Base-by-base conservation (phyloP, 2,797 vertebrate species). In the Crocidura indochinensis region DNA sequence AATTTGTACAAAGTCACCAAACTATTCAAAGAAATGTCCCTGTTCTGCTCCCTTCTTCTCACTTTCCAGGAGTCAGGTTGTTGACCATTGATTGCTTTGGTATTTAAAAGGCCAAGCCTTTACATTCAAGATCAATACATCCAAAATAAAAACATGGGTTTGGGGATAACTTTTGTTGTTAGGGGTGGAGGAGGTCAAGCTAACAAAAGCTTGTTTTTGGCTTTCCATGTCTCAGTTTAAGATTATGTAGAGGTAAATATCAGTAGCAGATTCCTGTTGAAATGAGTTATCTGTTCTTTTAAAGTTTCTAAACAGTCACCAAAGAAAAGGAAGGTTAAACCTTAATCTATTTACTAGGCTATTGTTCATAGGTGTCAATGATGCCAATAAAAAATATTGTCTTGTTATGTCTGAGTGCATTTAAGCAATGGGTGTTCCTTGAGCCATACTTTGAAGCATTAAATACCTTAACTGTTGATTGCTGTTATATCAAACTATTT, bases 381-480 rank as follows among this genome's bases (percentile, higher is more conserved):
- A 93, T 94, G 90, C 72, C 91, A 93, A 93, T 93, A 95, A 96
- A 95, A 95, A 96, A 75, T 89, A 87, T 11, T 92, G 96, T 96
- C 94, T 95, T 96, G 94, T 95, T 96, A 95, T 94, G 95, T 96
- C 90, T 94, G 96, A 96, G 95, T 96, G 96, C 95, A 95, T 96
- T 95, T 96, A 95, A 97, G 90, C 93, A 90, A 95, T 91, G 95
- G 72, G 91, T 96, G 91, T 96, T 97, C 73, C 94, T 95, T 94
- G 95, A 96, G 96, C 92, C 94, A 96, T 96, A 95, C 93, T 96
- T 95, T 94, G 92, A 94, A 95, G 87, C 92, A 87, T 94, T 78
- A 96, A 94, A 92, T 95, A 93, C 96, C 95, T 95, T 95, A 95
- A 95, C 95, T 96, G 95, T 96, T 96, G 85, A 96, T 73, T 93